Conservation (phyloP, 2,797 vertebrate genomes). For the Sebastolobus altivelis region DNA sequence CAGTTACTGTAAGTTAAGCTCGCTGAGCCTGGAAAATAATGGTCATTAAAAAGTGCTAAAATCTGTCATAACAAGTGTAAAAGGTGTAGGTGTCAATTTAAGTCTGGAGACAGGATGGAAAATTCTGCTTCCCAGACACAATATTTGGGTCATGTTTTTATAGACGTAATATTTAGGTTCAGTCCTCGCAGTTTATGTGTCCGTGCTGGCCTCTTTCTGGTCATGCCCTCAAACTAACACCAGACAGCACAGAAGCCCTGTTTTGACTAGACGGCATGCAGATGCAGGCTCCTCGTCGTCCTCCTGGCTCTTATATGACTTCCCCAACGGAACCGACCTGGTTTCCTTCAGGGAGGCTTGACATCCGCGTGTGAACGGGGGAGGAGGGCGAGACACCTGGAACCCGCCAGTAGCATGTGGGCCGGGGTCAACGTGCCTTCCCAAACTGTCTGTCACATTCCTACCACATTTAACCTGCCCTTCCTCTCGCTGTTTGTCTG, state of each 20-base stretch:
- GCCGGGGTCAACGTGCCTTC: constrained; percentile 67
- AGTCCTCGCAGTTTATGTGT: constrained; percentile 63
- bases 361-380: constrained; percentile 77
- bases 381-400: constrained; percentile 67
- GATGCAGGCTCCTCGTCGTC: constrained; percentile 65
- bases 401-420: constrained; percentile 58
- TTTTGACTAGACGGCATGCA: constrained; percentile 78
- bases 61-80: constrained; percentile 59
- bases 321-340: constrained; percentile 73
- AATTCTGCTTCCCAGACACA: constrained; percentile 68
- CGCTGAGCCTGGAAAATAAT: constrained; percentile 56
- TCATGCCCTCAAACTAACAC: constrained; percentile 61
- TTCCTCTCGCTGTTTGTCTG: constrained; percentile 67
- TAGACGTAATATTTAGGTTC: constrained; percentile 82
- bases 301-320: constrained; percentile 67
- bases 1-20: constrained; percentile 45
- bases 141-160: constrained; percentile 79
- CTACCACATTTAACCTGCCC: constrained; percentile 67
- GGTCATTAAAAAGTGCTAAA: constrained; percentile 60
- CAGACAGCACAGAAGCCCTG: constrained; percentile 68
- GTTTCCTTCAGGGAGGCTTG: constrained; percentile 77
- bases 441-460: constrained; percentile 75
- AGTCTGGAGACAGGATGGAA: constrained; percentile 70
- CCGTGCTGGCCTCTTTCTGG: constrained; percentile 65
- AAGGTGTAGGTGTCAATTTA: constrained; percentile 50